phyloP scores from a whole-genome alignment of 2,113 vertebrate genomes.

The Stegastes partitus region DNA sequence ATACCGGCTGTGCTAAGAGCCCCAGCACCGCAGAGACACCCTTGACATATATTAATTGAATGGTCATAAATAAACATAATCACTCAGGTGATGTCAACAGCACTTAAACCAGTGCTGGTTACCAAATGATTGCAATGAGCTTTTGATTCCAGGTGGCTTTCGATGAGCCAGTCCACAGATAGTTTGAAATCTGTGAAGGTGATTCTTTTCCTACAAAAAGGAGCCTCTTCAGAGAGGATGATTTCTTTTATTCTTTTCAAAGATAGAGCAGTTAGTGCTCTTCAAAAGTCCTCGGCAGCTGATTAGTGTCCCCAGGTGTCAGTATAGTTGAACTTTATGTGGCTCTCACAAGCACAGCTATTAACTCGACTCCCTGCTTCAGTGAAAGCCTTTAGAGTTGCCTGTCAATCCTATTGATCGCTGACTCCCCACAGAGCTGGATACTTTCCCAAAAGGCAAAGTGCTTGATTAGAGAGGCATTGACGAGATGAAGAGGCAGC shows the following conservation, averaged over 20 bases:
- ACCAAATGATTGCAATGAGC: neutral
- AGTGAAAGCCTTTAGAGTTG: conserved; percentile 1
- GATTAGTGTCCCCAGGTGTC: neutral
- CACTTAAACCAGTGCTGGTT: neutral
- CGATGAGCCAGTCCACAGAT: neutral
- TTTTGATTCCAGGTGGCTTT: conserved; percentile 11
- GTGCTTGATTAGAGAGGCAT: neutral
- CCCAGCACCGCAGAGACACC: conserved; percentile 10
- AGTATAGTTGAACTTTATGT: neutral
- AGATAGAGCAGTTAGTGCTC: neutral
- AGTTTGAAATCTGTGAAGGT: neutral
- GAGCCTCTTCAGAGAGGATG: neutral
- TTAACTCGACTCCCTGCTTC: neutral
- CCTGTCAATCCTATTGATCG: conserved; percentile 7
- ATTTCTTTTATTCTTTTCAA: neutral
- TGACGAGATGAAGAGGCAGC: too few relatives aligned
- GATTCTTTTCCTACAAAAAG: conserved; percentile 1
- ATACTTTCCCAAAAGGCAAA: neutral
- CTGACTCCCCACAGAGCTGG: neutral
- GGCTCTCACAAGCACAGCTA: neutral
- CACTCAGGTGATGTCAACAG: conserved; percentile 20
- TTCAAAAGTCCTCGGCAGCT: neutral
- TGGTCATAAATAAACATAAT: conserved; percentile 40
- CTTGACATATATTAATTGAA: conserved; percentile 30
- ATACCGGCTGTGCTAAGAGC: conserved; percentile 2